Conservation (phyloP, 2,113 vertebrate species). For the Aleadryas rufinucha region DNA sequence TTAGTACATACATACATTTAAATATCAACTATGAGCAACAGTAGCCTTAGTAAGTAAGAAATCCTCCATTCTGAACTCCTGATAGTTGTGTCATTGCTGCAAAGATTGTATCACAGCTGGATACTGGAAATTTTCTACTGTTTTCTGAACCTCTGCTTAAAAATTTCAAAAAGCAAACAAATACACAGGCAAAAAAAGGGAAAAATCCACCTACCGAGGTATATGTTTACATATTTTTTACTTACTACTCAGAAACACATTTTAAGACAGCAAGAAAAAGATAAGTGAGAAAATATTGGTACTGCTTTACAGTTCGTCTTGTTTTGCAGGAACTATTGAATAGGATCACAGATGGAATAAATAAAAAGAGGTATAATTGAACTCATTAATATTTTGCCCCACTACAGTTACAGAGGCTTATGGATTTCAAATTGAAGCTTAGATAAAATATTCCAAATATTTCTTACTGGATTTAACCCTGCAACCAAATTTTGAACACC, state of each 20-base stretch:
- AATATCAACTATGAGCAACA: conserved; percentile 13
- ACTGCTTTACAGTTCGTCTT: background rate
- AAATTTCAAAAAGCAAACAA: background rate
- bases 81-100: background rate
- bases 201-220: background rate
- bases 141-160: background rate
- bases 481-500: background rate
- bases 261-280: background rate
- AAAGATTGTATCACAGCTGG: background rate
- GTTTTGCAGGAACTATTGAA: background rate
- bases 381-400: background rate
- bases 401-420: background rate
- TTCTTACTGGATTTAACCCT: background rate
- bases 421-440: background rate
- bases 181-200: background rate
- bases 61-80: background rate
- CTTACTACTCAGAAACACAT: background rate
- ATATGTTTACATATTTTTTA: background rate
- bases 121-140: background rate
- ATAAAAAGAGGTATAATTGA: background rate
- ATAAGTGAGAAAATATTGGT: background rate
- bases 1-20: background rate
- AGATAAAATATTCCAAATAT: background rate
- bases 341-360: background rate
- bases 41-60: background rate